phyloP scores from a whole-genome alignment of 2,888 invertebrate species.

The Arenicola marina region DNA sequence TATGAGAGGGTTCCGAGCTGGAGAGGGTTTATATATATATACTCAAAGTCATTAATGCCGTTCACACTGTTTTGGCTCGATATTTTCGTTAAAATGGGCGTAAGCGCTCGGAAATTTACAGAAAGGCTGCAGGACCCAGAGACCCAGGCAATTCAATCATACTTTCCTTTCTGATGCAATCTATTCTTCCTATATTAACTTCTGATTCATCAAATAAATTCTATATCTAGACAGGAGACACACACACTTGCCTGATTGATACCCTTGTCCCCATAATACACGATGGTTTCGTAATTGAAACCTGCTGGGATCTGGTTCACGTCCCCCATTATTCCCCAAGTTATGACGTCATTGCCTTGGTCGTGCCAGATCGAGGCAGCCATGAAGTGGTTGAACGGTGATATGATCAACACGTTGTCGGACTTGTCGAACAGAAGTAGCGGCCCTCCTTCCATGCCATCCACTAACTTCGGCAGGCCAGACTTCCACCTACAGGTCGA shows the following conservation, averaged over 20 bases:
- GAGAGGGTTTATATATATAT: too few relatives aligned
- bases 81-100: too few relatives aligned
- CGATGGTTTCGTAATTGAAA: conserved; percentile 10
- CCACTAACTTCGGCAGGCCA: neutral
- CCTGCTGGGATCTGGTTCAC: conserved; percentile 32
- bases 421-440: conserved; percentile 20
- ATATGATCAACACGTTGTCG: conserved; percentile 14
- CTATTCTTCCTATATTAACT: too few relatives aligned
- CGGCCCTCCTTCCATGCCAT: conserved; percentile 19
- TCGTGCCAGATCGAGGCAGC: conserved; percentile 36
- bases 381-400: conserved; percentile 34
- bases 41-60: too few relatives aligned
- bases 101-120: too few relatives aligned
- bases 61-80: too few relatives aligned
- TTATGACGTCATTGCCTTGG: conserved; percentile 6
- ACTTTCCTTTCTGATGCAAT: too few relatives aligned
- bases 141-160: too few relatives aligned
- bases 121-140: too few relatives aligned
- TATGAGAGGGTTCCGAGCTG: too few relatives aligned
- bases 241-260: conserved; percentile 19
- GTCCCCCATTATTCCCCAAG: conserved; percentile 43
- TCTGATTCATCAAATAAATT: too few relatives aligned
- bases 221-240: too few relatives aligned
- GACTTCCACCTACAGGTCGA: conserved; percentile 1
- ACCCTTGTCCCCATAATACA: conserved; percentile 15